A percentile compares a stretch with the other conserved stretches of the same genome.
Conservation (phyloP, 2,888 invertebrate species). For the Sarcophaga carnaria region DNA sequence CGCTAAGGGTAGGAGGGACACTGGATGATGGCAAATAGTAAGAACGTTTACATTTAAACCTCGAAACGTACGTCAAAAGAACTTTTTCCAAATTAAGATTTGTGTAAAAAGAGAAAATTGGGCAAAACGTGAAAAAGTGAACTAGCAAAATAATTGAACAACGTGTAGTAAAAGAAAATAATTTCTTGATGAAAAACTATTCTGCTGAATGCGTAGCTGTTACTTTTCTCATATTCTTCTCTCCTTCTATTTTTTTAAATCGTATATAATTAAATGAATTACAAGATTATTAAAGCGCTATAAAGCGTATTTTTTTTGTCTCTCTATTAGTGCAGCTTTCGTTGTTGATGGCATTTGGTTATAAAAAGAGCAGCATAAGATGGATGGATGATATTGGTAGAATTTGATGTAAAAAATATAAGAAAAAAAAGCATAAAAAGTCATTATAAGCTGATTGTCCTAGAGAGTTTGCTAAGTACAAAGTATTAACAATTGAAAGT, state of each 20-base stretch:
- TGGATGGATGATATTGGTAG: too few relatives aligned
- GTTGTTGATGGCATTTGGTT: too few relatives aligned
- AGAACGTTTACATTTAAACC: neutral
- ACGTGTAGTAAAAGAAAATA: neutral
- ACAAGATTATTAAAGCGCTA: slow-evolving; percentile 45
- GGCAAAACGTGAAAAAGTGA: neutral
- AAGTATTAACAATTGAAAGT: slow-evolving; percentile 8
- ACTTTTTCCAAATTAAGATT: too few relatives aligned
- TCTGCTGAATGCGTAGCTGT: neutral
- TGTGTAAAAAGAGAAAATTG: too few relatives aligned
- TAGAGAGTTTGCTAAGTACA: neutral
- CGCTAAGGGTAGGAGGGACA: neutral
- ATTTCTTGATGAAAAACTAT: neutral
- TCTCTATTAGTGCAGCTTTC: neutral
- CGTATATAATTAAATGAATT: slow-evolving; percentile 54
- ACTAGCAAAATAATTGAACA: neutral
- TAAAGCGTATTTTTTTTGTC: neutral
- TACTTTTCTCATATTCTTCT: neutral
- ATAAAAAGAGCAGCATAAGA: too few relatives aligned
- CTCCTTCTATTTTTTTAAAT: neutral
- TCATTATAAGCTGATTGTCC: neutral
- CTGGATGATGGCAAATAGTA: neutral
- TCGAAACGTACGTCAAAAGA: neutral
- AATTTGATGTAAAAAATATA: too few relatives aligned
- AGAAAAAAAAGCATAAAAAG: neutral